Evolutionary conservation across 1,140 invertebrate genomes (phyloP).

Genomic region (Psilanteris sp.): DNA sequence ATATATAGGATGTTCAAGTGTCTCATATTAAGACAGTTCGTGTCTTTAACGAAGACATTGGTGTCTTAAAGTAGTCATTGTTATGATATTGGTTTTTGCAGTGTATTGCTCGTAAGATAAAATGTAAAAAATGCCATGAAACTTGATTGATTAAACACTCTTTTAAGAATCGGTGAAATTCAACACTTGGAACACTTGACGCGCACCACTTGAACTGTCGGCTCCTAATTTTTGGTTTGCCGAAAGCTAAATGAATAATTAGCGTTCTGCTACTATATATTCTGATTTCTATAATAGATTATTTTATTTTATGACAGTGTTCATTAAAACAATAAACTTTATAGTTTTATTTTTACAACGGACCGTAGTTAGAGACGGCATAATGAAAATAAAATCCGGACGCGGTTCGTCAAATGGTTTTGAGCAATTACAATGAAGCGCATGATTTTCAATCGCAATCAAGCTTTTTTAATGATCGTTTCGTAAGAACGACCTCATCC

Average conservation of each 20-base stretch:
- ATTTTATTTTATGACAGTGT: constrained; percentile 18
- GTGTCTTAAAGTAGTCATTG: too few species aligned
- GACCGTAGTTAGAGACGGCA: too few species aligned
- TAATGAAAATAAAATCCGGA: constrained; percentile 3
- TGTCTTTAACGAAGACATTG: too few species aligned
- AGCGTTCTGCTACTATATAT: constrained; percentile 6
- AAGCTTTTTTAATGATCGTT: constrained; percentile 39
- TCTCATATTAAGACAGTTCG: too few species aligned
- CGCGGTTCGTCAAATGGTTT: constrained; percentile 12
- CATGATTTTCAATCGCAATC: constrained; percentile 39
- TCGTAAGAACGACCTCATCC: constrained; percentile 5
- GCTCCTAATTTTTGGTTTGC: not conserved
- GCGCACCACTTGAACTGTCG: too few species aligned
- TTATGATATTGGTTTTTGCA: too few species aligned
- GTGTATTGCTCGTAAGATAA: too few species aligned
- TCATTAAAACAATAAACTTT: constrained; percentile 36
- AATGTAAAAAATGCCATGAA: too few species aligned
- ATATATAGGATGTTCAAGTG: too few species aligned
- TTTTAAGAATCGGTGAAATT: too few species aligned
- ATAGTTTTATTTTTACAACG: constrained; percentile 21
- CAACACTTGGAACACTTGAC: too few species aligned
- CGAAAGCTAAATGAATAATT: constrained; percentile 34
- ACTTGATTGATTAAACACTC: too few species aligned
- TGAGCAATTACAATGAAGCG: constrained; percentile 16
- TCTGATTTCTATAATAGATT: constrained; percentile 19